Evolutionary conservation across 2,113 vertebrate species (phyloP), one percentile per base, ranked within the genome.

Genomic region (Nannobrachium achirus): DNA sequence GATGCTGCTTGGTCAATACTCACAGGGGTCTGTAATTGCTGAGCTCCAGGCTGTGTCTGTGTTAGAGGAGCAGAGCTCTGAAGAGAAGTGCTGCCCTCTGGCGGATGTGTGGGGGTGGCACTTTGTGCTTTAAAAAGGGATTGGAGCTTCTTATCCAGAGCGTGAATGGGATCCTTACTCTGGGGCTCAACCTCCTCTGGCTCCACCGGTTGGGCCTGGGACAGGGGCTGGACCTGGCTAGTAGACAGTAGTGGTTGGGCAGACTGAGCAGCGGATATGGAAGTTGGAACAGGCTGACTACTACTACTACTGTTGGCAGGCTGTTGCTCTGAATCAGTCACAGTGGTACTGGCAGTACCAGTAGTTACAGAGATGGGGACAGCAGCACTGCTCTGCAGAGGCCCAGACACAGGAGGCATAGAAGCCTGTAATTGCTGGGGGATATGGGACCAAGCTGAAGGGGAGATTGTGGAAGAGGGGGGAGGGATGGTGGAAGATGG

Each of bases 61-160:
- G 66, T 61, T 87, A 33, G 85, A 86, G 66, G 85, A 60, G 39
- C 74, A 64, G 58, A 92, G 91, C 10, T 69, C 9, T 38, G 88
- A 81, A 1, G 93, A 2, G 14, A n/a, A n/a, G n/a, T n/a, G n/a
- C 10, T 70, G 63, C 63, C 59, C n/a, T 78, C 78, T 20, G 56
- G n/a, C 18, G 40, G 25, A 33, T 25, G 14, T 63, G 94, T 93
- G 53, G 89, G 66, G 7, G 84, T 88, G 53, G 92, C 86, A 0
- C 95, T 76, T 11, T 94, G 96, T 68, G 98, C 97, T 52, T 96
- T 96, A 73, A 99, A 99, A 40, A 99, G 94, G 48, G 95, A 97
- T 0, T 96, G 92, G 0, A 99, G 91, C 70, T 99, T 99, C 80
- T 98, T 95, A 63, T 99, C 97, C 59, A 99, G 86, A 57, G 96